Evolutionary conservation across 2,113 vertebrate species (phyloP).

Genomic region (Sapayoa aenigma): DNA sequence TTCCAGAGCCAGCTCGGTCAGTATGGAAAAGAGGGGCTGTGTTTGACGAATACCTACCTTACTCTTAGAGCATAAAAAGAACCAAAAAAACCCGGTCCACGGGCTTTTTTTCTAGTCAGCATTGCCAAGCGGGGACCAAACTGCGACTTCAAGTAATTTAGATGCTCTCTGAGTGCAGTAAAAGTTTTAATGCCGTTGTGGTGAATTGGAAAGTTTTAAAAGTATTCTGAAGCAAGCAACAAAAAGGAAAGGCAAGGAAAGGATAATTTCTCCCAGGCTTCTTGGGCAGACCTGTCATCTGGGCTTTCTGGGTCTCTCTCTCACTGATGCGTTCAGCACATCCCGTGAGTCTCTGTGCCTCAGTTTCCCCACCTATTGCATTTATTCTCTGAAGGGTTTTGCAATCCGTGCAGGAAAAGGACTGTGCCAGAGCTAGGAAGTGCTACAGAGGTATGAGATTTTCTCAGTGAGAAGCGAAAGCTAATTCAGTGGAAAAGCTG

Average conservation of each 20-base stretch:
- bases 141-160: neutral
- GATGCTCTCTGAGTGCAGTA: neutral
- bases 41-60: neutral
- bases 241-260: fast-evolving
- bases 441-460: neutral
- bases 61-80: neutral
- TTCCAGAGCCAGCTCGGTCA: fast-evolving
- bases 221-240: neutral
- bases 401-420: neutral
- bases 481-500: neutral
- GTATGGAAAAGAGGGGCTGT: neutral
- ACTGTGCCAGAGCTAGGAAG: neutral
- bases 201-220: neutral
- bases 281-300: neutral
- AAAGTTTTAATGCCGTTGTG: neutral
- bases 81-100: neutral
- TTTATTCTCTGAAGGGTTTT: neutral
- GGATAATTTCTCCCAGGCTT: neutral
- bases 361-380: neutral
- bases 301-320: neutral
- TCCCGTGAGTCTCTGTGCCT: neutral
- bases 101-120: neutral
- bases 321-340: neutral
- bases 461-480: neutral
- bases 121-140: neutral